A percentile compares a stretch with the other conserved stretches of the same genome.
phyloP scores from a whole-genome alignment of 2,113 vertebrate species.

The Petaurus breviceps region DNA sequence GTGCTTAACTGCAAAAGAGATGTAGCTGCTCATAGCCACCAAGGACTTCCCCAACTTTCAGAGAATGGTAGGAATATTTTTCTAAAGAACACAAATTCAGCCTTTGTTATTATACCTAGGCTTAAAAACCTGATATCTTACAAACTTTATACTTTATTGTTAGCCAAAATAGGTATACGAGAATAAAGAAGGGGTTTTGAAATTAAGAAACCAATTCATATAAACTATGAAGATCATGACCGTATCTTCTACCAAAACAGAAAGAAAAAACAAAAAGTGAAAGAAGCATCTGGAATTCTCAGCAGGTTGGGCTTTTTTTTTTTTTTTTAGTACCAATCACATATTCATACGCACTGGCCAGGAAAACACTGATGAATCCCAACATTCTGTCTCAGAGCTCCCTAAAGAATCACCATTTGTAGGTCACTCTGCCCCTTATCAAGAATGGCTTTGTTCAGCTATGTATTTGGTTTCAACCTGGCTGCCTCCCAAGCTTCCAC shows the following conservation, averaged over 20 bases:
- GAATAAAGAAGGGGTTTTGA: background rate
- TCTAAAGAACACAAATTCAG: background rate
- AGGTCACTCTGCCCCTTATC: constrained; percentile 32
- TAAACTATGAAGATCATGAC: background rate
- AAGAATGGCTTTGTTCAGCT: constrained; percentile 46
- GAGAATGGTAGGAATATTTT: background rate
- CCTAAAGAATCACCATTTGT: constrained; percentile 14
- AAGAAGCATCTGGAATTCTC: background rate
- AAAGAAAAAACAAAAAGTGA: background rate
- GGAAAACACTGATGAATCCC: constrained; percentile 49
- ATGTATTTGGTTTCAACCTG: constrained; percentile 56
- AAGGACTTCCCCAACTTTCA: background rate
- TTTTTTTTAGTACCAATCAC: background rate
- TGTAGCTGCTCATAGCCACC: no score
- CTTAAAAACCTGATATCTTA: no score
- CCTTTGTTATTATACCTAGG: no score
- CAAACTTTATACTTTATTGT: background rate
- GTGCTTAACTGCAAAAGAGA: background rate
- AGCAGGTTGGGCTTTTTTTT: constrained; percentile 12
- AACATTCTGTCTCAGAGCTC: constrained; percentile 50
- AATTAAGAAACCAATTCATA: background rate
- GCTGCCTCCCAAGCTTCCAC: constrained; percentile 51
- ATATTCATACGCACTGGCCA: constrained; percentile 31
- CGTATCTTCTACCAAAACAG: background rate
- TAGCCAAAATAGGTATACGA: background rate